Evolutionary conservation across 1,140 invertebrate genomes (phyloP).

Genomic region (Tenebrio molitor): DNA sequence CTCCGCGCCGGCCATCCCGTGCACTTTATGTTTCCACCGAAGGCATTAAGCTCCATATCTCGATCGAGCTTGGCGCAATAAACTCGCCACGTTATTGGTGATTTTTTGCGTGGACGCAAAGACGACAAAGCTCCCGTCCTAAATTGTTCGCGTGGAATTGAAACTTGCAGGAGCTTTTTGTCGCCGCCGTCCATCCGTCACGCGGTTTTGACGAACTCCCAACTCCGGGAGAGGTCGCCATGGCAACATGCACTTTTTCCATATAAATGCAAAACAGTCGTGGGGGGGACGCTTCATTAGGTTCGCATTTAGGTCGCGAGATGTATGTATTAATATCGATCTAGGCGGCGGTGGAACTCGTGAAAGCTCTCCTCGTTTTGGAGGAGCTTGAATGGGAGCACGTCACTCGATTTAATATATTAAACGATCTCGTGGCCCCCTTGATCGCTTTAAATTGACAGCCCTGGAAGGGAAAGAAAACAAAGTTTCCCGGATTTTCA

Average conservation of each 20-base stretch:
- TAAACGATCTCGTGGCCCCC: neutral
- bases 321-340: constrained; percentile 25
- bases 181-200: too few species aligned
- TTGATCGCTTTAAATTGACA: neutral
- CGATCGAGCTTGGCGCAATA: neutral
- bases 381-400: neutral
- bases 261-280: constrained; percentile 25
- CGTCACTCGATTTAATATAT: constrained; percentile 29
- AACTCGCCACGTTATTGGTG: neutral
- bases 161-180: neutral
- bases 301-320: constrained; percentile 1
- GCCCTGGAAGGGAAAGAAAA: neutral
- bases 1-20: neutral
- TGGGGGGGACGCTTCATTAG: constrained; percentile 15
- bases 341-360: neutral
- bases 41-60: neutral
- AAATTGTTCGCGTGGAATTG: neutral
- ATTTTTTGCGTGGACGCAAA: neutral
- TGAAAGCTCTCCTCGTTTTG: neutral
- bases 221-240: neutral
- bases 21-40: constrained; percentile 2
- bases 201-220: constrained; percentile 6
- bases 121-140: too few species aligned
- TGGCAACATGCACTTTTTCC: constrained; percentile 14
- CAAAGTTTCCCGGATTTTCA: constrained; percentile 12